These are phyloP conservation scores for Drosophila teissieri DNA, from an alignment of 1,140 invertebrate genomes.

Conservation along the genomic window DNA sequence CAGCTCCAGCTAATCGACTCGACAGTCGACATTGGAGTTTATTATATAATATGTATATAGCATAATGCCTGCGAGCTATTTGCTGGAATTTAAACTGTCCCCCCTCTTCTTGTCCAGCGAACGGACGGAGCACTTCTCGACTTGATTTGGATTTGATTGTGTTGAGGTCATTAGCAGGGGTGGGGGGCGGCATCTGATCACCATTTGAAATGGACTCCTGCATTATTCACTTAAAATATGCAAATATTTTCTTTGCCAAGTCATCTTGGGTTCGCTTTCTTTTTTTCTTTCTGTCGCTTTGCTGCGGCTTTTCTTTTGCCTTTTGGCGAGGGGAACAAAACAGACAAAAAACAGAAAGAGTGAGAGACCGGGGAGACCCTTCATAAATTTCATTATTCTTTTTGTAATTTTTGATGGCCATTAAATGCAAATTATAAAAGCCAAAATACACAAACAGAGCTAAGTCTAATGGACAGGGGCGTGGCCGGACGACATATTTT, in stretches of 20 bases:
- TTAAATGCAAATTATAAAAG: constrained; percentile 79
- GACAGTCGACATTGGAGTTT: not conserved
- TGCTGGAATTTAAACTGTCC: constrained; percentile 22
- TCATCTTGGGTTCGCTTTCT: constrained; percentile 27
- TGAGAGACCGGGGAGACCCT: not conserved
- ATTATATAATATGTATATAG: not conserved
- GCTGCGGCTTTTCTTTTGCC: constrained; percentile 15
- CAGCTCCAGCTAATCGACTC: constrained; percentile 7
- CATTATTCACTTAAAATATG: constrained; percentile 65
- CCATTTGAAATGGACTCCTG: constrained; percentile 59
- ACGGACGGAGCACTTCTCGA: constrained; percentile 15
- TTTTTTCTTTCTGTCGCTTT: not conserved
- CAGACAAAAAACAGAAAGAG: not conserved
- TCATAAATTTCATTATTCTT: constrained; percentile 69
- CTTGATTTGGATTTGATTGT: constrained; percentile 52
- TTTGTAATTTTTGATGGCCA: constrained; percentile 78
- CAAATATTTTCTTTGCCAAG: constrained; percentile 68
- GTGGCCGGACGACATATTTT: constrained; percentile 54
- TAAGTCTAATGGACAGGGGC: constrained; percentile 44
- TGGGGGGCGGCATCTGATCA: constrained; percentile 30
- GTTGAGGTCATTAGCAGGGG: constrained; percentile 49
- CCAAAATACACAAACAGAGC: constrained; percentile 37
- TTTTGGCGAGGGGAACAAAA: not conserved
- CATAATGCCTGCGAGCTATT: constrained; percentile 14
- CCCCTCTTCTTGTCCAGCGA: not conserved